Conservation (phyloP, 1,140 invertebrate species). For the Oreohelix idahoensis region DNA sequence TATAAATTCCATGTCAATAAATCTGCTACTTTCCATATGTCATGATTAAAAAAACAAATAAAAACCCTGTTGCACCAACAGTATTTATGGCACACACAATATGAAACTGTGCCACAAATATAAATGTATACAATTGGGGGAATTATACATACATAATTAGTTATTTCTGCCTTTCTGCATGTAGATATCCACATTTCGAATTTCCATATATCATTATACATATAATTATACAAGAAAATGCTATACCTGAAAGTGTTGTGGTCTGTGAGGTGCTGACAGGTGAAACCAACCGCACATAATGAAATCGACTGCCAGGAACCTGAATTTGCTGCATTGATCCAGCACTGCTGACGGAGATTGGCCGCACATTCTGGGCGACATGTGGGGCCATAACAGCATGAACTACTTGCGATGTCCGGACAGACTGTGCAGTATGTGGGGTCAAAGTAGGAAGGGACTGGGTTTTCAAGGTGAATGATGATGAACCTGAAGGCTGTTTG, state of each 20-base stretch:
- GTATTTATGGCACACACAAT: too few species aligned
- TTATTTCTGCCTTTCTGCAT: too few species aligned
- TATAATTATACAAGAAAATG: too few species aligned
- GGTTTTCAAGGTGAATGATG: conserved; percentile 22
- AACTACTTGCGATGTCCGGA: conserved; percentile 34
- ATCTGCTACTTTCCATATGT: too few species aligned
- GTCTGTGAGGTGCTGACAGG: conserved; percentile 32
- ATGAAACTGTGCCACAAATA: too few species aligned
- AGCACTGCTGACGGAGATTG: conserved; percentile 24
- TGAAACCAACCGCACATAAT: conserved; percentile 69
- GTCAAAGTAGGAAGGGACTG: conserved; percentile 24
- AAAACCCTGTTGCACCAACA: too few species aligned
- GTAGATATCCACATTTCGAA: too few species aligned
- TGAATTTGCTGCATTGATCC: conserved; percentile 63
- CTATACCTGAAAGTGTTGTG: background rate
- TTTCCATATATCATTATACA: too few species aligned
- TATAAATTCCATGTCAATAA: too few species aligned
- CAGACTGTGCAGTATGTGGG: conserved; percentile 34
- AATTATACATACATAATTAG: too few species aligned
- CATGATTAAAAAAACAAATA: too few species aligned
- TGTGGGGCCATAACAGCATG: conserved; percentile 35
- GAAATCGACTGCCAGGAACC: conserved; percentile 71
- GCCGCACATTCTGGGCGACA: conserved; percentile 34
- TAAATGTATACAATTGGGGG: too few species aligned
- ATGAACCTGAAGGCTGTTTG: conserved; percentile 24